Percentiles rank a stretch among this genome's conserved stretches.
Conservation (phyloP, 2,797 vertebrate genomes). For the Darevskia nairensis region DNA sequence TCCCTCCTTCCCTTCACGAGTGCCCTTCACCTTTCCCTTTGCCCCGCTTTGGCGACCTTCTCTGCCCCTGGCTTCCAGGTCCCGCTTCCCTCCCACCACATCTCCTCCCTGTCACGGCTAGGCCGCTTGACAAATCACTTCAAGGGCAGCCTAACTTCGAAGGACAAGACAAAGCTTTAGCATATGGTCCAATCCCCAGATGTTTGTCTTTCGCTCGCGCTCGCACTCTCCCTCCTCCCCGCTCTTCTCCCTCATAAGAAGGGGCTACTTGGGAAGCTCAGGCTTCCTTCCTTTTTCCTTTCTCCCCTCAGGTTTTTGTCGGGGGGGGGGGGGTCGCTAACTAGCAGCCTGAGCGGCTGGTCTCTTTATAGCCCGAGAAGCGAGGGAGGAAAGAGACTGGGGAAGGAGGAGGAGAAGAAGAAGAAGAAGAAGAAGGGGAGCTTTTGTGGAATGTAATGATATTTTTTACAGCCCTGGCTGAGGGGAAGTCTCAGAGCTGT, state of each 20-base stretch:
- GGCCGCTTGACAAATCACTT: constrained; percentile 93
- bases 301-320: constrained; percentile 20
- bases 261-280: constrained; percentile 53
- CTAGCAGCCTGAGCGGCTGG: constrained; percentile 22
- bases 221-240: constrained; percentile 36
- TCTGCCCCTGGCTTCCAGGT: constrained; percentile 50
- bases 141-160: constrained; percentile 99
- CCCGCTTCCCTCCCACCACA: constrained; percentile 66
- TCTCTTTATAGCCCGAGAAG: constrained; percentile 41
- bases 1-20: neutral
- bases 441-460: constrained; percentile 8
- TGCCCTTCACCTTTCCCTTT: constrained; percentile 8
- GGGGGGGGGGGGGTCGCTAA: neutral
- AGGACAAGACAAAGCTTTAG: constrained; percentile 97
- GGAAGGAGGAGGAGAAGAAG: neutral
- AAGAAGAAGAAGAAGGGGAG: neutral
- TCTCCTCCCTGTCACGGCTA: constrained; percentile 80
- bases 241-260: constrained; percentile 60
- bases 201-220: constrained; percentile 76
- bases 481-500: neutral
- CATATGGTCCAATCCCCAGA: constrained; percentile 96
- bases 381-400: constrained; percentile 9
- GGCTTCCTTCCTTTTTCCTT: neutral
- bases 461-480: constrained; percentile 12
- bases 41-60: constrained; percentile 35